Conservation (phyloP, 37 sponge, comb jelly and placozoan genomes). For the Bolinopsis microptera region DNA sequence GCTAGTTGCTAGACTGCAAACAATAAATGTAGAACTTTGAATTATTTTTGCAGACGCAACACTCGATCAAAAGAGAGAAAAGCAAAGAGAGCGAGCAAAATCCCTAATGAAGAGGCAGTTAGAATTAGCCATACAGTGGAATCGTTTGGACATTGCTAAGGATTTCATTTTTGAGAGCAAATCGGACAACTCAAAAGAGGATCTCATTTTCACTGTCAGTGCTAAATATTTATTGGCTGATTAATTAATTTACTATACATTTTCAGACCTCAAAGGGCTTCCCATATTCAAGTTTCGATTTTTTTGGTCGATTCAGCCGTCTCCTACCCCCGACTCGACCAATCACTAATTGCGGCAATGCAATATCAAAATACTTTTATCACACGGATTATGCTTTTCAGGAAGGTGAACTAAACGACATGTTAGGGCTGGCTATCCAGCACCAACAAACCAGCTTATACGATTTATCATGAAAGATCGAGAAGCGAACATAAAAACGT, state of each 20-base stretch:
- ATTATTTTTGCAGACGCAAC: too few relatives aligned
- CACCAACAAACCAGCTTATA: not conserved
- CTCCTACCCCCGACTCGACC: too few relatives aligned
- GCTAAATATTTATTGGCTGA: too few relatives aligned
- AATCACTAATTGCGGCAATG: too few relatives aligned
- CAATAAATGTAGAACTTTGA: not conserved
- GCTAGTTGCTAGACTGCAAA: not conserved
- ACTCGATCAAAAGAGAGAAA: not conserved
- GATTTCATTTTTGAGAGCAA: not conserved
- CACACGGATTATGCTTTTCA: too few relatives aligned
- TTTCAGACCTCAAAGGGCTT: too few relatives aligned
- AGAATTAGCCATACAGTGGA: conserved; percentile 8
- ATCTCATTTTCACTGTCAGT: too few relatives aligned
- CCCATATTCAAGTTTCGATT: too few relatives aligned
- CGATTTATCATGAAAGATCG: not conserved
- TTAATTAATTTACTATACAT: too few relatives aligned
- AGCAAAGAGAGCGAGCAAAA: not conserved
- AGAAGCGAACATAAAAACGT: conserved; percentile 16
- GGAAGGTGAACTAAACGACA: not conserved
- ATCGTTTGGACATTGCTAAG: conserved; percentile 12
- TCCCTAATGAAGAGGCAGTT: not conserved
- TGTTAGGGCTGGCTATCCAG: not conserved
- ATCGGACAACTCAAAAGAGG: too few relatives aligned
- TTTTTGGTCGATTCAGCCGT: too few relatives aligned
- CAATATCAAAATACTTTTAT: too few relatives aligned